Conservation (phyloP, 2,113 vertebrate species). For the Bos javanicus region DNA sequence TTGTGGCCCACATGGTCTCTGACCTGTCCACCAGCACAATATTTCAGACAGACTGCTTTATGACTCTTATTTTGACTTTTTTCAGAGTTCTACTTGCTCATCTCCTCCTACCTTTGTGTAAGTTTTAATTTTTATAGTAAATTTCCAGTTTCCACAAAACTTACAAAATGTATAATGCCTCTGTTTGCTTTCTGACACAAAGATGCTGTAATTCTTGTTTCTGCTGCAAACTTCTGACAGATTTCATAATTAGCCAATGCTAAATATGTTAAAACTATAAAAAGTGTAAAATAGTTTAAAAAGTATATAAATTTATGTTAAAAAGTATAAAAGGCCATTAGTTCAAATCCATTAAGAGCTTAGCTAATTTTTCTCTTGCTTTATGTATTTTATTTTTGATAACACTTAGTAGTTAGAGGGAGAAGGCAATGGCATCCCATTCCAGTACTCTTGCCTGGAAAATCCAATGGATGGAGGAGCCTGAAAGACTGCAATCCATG, state of each 20-base stretch:
- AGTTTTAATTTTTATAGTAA: neutral
- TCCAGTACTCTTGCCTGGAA: no score
- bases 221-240: neutral
- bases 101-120: neutral
- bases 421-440: no score
- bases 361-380: neutral
- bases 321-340: neutral
- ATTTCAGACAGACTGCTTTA: neutral
- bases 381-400: neutral
- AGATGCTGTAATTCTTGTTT: neutral
- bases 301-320: neutral
- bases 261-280: neutral
- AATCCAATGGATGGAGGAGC: no score
- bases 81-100: neutral
- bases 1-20: neutral
- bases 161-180: neutral
- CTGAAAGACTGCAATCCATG: no score
- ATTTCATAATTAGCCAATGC: neutral
- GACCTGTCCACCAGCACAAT: accelerated
- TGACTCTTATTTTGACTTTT: neutral
- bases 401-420: neutral
- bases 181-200: neutral
- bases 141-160: neutral
- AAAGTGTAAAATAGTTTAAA: neutral
- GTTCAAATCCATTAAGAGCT: neutral